Evolutionary conservation across 2,797 vertebrate genomes (phyloP).

Genomic region (Nyctalus aviator): DNA sequence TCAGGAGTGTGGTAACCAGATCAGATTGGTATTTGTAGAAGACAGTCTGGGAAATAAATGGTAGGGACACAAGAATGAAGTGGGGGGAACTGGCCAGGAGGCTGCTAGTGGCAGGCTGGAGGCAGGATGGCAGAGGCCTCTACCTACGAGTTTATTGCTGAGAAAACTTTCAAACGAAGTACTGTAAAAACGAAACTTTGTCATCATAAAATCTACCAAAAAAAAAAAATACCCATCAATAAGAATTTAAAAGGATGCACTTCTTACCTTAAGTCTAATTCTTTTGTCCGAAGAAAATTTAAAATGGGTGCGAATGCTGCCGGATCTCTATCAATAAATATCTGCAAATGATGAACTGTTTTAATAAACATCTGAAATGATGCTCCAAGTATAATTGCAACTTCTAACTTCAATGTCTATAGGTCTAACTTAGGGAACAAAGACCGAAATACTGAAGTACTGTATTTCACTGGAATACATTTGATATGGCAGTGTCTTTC

Average conservation of each 20-base stretch:
- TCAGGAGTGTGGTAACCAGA: neutral
- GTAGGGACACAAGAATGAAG: neutral
- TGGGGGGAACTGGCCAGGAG: neutral
- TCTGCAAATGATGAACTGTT: slow-evolving; percentile 88
- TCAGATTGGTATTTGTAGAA: neutral
- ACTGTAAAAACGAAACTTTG: neutral
- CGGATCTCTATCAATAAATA: slow-evolving; percentile 99
- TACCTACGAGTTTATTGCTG: neutral
- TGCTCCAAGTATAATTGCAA: neutral
- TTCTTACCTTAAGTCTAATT: slow-evolving; percentile 96
- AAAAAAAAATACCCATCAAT: neutral
- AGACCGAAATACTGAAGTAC: neutral
- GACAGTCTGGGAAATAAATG: neutral
- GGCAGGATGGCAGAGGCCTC: fast-evolving
- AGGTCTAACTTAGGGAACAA: neutral
- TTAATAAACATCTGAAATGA: neutral
- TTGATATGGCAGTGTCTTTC: neutral
- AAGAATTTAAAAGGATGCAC: neutral
- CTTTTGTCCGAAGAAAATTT: slow-evolving; percentile 99
- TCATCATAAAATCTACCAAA: neutral
- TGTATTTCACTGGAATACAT: neutral
- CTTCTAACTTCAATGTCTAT: neutral
- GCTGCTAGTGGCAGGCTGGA: fast-evolving
- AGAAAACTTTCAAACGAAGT: neutral
- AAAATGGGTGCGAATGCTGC: slow-evolving; percentile 98